phyloP scores from a whole-genome alignment of 2,888 invertebrate species.

The Phengaris arion region DNA sequence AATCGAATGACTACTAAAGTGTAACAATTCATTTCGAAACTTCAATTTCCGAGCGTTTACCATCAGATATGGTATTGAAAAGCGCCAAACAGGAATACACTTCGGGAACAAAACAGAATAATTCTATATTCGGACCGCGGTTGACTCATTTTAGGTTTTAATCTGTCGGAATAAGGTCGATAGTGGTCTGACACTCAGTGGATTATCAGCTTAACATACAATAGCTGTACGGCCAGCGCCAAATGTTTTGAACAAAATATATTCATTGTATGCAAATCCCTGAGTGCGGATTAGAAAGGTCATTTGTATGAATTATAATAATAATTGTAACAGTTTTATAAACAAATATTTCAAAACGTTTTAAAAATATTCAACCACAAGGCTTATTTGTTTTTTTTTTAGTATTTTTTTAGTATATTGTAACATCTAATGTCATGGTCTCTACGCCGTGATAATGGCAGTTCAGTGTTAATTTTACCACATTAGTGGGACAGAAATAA shows the following conservation, averaged over 20 bases:
- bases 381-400: not conserved
- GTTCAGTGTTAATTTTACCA: no score
- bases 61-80: constrained; percentile 42
- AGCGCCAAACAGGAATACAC: constrained; percentile 42
- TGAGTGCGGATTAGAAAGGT: constrained; percentile 62
- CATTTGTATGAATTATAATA: constrained; percentile 42
- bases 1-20: constrained; percentile 35
- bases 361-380: not conserved
- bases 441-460: no score
- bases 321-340: constrained; percentile 20
- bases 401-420: not conserved
- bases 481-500: no score
- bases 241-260: constrained; percentile 67
- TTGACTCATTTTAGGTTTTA: constrained; percentile 36
- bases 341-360: not conserved
- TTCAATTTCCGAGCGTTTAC: constrained; percentile 42
- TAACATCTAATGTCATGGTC: not conserved
- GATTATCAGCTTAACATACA: constrained; percentile 48
- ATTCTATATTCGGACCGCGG: constrained; percentile 33
- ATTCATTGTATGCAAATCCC: constrained; percentile 72
- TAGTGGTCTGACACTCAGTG: constrained; percentile 42
- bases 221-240: constrained; percentile 54
- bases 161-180: constrained; percentile 40
- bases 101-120: constrained; percentile 40
- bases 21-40: constrained; percentile 42